A percentile compares a stretch with the other conserved stretches of the same genome.
Evolutionary conservation across 2,888 invertebrate species (phyloP).

Genomic region (Synergus japonicus): DNA sequence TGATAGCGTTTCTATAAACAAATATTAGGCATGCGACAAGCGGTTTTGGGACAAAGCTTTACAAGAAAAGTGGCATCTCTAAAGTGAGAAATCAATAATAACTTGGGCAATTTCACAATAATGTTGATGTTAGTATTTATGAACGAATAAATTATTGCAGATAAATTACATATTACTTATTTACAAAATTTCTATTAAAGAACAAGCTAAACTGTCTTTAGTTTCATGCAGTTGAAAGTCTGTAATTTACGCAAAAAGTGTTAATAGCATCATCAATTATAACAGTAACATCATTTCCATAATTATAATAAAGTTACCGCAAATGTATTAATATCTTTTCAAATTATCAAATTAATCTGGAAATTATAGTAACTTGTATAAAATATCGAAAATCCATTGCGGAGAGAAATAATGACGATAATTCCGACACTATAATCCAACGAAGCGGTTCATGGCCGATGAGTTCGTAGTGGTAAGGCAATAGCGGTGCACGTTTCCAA

Average conservation of each 20-base stretch:
- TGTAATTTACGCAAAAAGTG: too few species aligned
- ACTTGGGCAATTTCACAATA: constrained; percentile 11
- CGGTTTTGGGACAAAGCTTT: too few species aligned
- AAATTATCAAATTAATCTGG: neutral
- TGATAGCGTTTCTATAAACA: too few species aligned
- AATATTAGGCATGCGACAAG: too few species aligned
- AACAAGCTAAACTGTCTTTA: too few species aligned
- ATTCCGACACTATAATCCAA: constrained; percentile 10
- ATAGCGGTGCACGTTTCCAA: neutral
- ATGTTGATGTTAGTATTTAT: neutral
- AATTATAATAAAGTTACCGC: neutral
- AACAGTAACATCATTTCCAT: neutral
- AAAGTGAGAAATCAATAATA: neutral
- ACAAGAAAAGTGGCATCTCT: too few species aligned
- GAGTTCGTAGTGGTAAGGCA: neutral
- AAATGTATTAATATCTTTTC: neutral
- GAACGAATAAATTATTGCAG: neutral
- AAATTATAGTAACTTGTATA: neutral
- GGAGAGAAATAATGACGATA: constrained; percentile 19
- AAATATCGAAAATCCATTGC: constrained; percentile 10
- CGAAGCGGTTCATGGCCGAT: neutral
- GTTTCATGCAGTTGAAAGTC: too few species aligned
- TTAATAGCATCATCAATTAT: neutral
- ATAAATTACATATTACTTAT: too few species aligned
- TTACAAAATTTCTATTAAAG: too few species aligned